Evolutionary conservation across 2,888 invertebrate genomes (phyloP).

Genomic region (Glyphotaelius pellucidus): DNA sequence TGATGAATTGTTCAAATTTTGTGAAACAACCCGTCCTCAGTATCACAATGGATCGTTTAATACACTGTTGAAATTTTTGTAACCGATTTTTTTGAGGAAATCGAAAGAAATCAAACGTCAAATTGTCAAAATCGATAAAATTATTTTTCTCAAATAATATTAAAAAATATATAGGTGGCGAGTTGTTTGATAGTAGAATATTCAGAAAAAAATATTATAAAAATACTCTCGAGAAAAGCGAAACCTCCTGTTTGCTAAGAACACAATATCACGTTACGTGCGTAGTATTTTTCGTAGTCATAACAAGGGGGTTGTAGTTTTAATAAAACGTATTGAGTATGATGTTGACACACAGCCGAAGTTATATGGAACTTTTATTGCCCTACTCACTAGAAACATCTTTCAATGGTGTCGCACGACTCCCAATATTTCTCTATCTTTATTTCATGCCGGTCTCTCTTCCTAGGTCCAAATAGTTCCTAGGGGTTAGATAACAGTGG

Average conservation of each 20-base stretch:
- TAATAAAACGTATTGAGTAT: not conserved
- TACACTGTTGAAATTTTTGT: no score
- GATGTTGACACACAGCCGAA: conserved; percentile 27
- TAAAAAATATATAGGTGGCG: not conserved
- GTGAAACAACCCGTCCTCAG: no score
- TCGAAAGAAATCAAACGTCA: no score
- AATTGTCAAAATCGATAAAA: no score
- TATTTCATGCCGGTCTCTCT: conserved; percentile 26
- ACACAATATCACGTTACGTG: not conserved
- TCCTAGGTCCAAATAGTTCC: not conserved
- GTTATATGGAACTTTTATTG: conserved; percentile 28
- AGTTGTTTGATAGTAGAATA: not conserved
- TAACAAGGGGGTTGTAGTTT: conserved; percentile 3
- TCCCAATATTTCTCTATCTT: conserved; percentile 49
- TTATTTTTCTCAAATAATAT: no score
- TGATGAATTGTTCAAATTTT: no score
- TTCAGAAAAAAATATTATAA: not conserved
- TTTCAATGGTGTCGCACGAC: conserved; percentile 15
- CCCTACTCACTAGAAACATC: conserved; percentile 35
- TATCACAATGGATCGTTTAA: no score
- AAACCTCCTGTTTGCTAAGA: not conserved
- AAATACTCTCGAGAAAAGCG: not conserved
- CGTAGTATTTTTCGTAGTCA: not conserved
- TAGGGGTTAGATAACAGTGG: not conserved
- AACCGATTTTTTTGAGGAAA: no score